Evolutionary conservation across 2,113 vertebrate genomes (phyloP).

Genomic region (Sylvilagus bachmani): DNA sequence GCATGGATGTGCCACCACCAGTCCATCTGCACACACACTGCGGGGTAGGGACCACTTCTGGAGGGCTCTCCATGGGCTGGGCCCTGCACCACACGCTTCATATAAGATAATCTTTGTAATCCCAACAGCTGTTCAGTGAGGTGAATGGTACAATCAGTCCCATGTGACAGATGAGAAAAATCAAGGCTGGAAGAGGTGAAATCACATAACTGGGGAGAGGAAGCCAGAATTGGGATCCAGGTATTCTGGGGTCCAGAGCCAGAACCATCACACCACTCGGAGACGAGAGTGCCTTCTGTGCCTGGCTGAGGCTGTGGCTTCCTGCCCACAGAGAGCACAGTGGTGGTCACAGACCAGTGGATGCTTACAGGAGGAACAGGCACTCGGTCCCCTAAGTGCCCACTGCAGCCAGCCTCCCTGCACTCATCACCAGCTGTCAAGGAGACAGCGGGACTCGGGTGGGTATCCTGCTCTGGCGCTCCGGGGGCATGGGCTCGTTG

Average conservation of each 20-base stretch:
- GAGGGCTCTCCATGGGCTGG: not conserved
- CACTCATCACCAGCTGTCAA: constrained; percentile 29
- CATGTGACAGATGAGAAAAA: not conserved
- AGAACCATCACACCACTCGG: rapidly evolving
- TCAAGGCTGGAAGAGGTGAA: not conserved
- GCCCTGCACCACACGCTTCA: not conserved
- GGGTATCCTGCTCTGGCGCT: not conserved
- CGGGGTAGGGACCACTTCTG: rapidly evolving
- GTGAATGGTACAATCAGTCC: not conserved
- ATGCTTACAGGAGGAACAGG: not conserved
- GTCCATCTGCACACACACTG: no score
- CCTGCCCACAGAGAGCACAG: not conserved
- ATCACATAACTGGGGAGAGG: no score
- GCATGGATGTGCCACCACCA: not conserved
- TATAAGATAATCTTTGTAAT: not conserved
- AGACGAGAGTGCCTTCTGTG: not conserved
- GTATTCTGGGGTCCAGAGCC: not conserved
- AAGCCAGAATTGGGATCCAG: not conserved
- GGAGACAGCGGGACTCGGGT: constrained; percentile 40
- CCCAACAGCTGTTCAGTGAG: not conserved
- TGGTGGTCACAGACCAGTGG: no score
- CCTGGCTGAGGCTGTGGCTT: rapidly evolving
- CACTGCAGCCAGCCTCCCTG: not conserved
- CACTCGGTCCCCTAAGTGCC: not conserved
- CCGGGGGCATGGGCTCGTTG: constrained; percentile 58